phyloP scores from a whole-genome alignment of 2,797 vertebrate species.

The Spea hammondii region DNA sequence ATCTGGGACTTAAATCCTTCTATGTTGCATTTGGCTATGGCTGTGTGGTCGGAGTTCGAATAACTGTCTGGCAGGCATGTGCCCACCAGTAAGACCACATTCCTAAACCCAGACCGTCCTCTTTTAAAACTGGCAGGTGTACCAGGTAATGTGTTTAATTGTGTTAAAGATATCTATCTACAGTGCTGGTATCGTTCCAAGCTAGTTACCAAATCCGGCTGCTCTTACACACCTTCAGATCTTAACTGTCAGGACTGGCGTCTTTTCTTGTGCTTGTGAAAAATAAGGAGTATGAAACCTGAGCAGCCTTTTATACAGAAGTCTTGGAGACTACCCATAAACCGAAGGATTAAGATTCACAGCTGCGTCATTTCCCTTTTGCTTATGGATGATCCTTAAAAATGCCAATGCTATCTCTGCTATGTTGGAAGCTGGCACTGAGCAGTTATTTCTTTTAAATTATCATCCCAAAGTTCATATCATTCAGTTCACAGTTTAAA shows the following conservation, averaged over 20 bases:
- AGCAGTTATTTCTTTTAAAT: too few relatives aligned
- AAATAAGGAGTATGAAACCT: conserved; percentile 36
- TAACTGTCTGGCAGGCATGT: too few relatives aligned
- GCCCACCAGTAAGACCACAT: too few relatives aligned
- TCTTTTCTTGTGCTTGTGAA: conserved; percentile 7
- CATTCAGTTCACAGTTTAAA: too few relatives aligned
- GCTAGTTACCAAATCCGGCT: conserved; percentile 23
- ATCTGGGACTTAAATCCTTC: too few relatives aligned
- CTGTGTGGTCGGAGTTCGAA: too few relatives aligned
- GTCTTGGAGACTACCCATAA: conserved; percentile 34
- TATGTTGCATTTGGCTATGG: too few relatives aligned
- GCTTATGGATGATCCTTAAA: conserved; percentile 20
- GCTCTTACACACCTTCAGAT: conserved; percentile 19
- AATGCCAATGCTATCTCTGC: conserved; percentile 1
- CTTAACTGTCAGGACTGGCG: conserved; percentile 17
- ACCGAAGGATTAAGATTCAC: conserved; percentile 20
- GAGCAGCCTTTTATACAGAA: conserved; percentile 36
- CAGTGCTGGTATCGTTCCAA: conserved; percentile 38
- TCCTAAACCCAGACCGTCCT: too few relatives aligned
- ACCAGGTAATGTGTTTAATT: too few relatives aligned
- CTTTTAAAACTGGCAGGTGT: too few relatives aligned
- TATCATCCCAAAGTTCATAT: too few relatives aligned
- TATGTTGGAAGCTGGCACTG: too few relatives aligned
- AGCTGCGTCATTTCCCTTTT: conserved; percentile 40
- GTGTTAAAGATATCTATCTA: background rate